Percentiles rank a stretch among this genome's conserved stretches.
phyloP scores from a whole-genome alignment of 2,888 invertebrate species.

The Iphiclides podalirius region DNA sequence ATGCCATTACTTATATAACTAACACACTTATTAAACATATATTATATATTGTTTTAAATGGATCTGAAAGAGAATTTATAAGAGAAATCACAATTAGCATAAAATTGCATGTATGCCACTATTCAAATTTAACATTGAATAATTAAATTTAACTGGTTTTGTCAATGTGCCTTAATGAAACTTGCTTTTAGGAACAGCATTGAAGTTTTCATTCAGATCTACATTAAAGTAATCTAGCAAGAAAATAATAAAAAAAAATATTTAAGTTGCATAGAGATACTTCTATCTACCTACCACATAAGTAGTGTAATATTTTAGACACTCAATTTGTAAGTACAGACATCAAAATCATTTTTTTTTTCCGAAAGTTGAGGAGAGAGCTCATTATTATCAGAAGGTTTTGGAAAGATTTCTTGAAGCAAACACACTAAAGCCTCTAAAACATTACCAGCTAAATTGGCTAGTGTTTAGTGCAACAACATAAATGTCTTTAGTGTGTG shows the following conservation, averaged over 20 bases:
- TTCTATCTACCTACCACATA: constrained; percentile 9
- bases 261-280: constrained; percentile 9
- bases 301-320: constrained; percentile 33
- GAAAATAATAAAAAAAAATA: constrained; percentile 38
- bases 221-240: constrained; percentile 47
- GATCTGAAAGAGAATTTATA: constrained; percentile 72
- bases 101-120: constrained; percentile 3
- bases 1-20: constrained; percentile 55
- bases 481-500: constrained; percentile 12
- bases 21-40: constrained; percentile 47
- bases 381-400: constrained; percentile 7
- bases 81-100: constrained; percentile 56
- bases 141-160: constrained; percentile 14
- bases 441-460: not conserved
- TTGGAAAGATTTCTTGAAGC: constrained; percentile 4
- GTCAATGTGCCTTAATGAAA: constrained; percentile 6
- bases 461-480: constrained; percentile 12
- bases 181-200: constrained; percentile 32
- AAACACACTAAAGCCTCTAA: constrained; percentile 3
- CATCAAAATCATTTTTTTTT: constrained; percentile 25
- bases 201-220: constrained; percentile 73
- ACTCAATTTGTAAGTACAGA: constrained; percentile 46
- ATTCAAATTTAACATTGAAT: constrained; percentile 7
- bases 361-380: constrained; percentile 15
- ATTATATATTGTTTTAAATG: constrained; percentile 50